These are phyloP conservation scores for Centruroides vittatus DNA, from an alignment of 1,140 invertebrate species.

Conservation along the genomic window DNA sequence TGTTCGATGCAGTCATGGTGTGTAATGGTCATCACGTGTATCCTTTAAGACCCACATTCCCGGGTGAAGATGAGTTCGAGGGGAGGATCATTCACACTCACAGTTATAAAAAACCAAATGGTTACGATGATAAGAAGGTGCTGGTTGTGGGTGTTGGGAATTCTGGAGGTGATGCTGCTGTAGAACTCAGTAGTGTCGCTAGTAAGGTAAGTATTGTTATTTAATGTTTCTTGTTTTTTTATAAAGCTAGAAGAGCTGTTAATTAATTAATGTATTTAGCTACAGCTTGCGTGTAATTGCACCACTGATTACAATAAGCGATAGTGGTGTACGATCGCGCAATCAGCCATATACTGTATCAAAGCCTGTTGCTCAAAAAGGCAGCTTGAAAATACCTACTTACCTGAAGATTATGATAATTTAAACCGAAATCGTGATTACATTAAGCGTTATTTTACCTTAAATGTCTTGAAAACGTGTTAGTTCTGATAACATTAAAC, in stretches of 20 bases:
- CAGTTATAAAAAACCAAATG: slow-evolving; percentile 25
- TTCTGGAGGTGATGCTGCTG: slow-evolving; percentile 26
- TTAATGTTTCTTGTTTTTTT: background rate
- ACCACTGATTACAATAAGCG: too few species aligned
- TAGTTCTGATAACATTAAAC: too few species aligned
- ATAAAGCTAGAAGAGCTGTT: background rate
- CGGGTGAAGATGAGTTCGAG: slow-evolving; percentile 28
- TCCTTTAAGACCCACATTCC: slow-evolving; percentile 6
- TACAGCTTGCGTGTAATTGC: background rate
- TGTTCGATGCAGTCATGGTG: slow-evolving; percentile 31
- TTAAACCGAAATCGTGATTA: too few species aligned
- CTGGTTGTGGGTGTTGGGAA: slow-evolving; percentile 35
- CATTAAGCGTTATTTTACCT: too few species aligned
- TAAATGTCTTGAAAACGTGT: too few species aligned
- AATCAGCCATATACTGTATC: too few species aligned
- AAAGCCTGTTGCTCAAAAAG: too few species aligned
- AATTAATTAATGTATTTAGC: background rate
- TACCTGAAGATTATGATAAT: too few species aligned
- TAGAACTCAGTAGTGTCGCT: slow-evolving; percentile 34
- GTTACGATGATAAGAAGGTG: slow-evolving; percentile 30
- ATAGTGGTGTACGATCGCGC: too few species aligned
- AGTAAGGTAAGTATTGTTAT: slow-evolving; percentile 25
- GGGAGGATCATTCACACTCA: slow-evolving; percentile 35
- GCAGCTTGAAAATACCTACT: too few species aligned
- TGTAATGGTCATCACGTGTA: slow-evolving; percentile 27